Evolutionary conservation across 2,113 vertebrate genomes (phyloP).

Genomic region (Misgurnus mizolepis): DNA sequence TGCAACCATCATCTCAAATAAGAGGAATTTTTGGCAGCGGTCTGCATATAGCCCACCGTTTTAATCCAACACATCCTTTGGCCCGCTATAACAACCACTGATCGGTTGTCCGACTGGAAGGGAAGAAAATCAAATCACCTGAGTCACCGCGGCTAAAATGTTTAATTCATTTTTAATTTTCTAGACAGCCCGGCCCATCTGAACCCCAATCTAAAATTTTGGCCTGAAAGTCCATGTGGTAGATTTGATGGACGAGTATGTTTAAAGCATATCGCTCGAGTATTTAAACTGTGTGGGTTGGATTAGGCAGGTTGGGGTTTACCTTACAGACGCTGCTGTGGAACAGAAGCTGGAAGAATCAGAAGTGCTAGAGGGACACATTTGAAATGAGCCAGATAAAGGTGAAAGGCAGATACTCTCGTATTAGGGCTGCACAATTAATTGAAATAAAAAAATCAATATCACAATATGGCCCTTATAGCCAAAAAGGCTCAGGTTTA

Average conservation of each 20-base stretch:
- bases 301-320: conserved; percentile 43
- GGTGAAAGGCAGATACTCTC: conserved; percentile 1
- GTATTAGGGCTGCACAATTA: neutral
- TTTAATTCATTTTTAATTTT: conserved; percentile 19
- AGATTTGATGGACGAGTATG: conserved; percentile 28
- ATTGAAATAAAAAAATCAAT: too few species aligned
- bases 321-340: conserved; percentile 9
- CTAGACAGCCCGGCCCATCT: conserved; percentile 25
- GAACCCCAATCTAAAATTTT: neutral
- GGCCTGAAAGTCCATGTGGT: conserved; percentile 1
- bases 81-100: conserved; percentile 1
- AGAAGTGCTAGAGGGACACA: conserved; percentile 36
- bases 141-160: conserved; percentile 12
- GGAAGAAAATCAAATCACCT: neutral
- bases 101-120: neutral
- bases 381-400: conserved; percentile 4
- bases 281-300: neutral
- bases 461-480: too few species aligned
- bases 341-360: conserved; percentile 15
- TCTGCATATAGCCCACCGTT: conserved; percentile 41
- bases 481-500: too few species aligned
- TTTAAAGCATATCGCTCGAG: neutral
- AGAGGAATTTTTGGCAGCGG: neutral
- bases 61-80: conserved; percentile 37
- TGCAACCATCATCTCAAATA: conserved; percentile 25